Base-by-base conservation (phyloP, 2,888 invertebrate genomes). In the Rhaphigaster nebulosa region DNA sequence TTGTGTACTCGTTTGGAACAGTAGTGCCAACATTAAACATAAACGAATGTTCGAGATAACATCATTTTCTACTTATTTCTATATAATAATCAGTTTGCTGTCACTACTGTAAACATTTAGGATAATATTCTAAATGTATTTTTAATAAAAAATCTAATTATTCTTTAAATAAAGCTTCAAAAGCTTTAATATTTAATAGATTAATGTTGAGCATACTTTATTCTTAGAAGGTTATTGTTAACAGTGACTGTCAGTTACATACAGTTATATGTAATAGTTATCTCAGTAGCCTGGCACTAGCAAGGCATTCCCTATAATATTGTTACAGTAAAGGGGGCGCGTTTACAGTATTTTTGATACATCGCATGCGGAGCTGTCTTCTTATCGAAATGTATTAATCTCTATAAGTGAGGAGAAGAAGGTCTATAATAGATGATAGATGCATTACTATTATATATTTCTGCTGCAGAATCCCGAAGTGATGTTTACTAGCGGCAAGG, bases 401-500 rank as follows among this genome's bases (percentile, higher is more conserved):
- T 34, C 70, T 26, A 56, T 26, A 56, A 3, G 8, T 26, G 4
- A 56, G 6, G 45, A 45, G 52, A 52, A 52, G 18, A 52, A 15
- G 5, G 15, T 15, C 10, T 52, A 52, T 52, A 52, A 52, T 52
- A 52, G 1, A 60, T 60, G 1, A 60, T 60, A n/a, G n/a, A n/a
- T 60, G 29, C 5, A 56, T 6, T 5, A 56, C 18, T n/a, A 60
- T 29, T 60, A n/a, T 12, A 13, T 76, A 38, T 76, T 38, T 13
- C 26, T 60, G n/a, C 3, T n/a, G 29, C 4, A 70, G 6, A 15
- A 3, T 8, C 23, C 34, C 38, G 84, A 13, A 45, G 84, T 84
- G 41, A 38, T 76, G 76, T 76, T 76, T 60, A 60, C 60, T 18
- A 15, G n/a, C 45, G 84, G 45, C 84, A 84, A 84, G 84, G 84